Evolutionary conservation across 2,888 invertebrate species (phyloP).

Genomic region (Luperina nickerlii): DNA sequence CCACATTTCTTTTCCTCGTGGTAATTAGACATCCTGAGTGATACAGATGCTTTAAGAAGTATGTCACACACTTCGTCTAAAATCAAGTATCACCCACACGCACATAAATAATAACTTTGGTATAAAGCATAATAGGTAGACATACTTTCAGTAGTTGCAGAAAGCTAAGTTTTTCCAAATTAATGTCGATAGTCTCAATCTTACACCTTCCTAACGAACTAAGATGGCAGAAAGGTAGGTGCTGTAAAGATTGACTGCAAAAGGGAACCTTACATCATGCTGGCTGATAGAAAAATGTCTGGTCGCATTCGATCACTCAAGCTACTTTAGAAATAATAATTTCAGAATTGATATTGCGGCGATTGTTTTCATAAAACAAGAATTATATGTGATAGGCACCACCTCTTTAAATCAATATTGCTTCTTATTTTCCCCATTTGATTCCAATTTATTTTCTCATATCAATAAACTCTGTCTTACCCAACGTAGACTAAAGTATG

Average conservation of each 20-base stretch:
- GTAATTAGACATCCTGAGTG: constrained; percentile 1
- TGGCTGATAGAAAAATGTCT: background rate
- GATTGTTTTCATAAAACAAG: background rate
- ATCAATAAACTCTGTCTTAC: background rate
- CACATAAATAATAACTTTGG: background rate
- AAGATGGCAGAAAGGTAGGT: background rate
- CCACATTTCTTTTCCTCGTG: constrained; percentile 26
- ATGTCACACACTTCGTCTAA: background rate
- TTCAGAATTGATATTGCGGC: background rate
- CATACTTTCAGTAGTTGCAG: background rate
- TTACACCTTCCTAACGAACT: background rate
- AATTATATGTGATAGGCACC: background rate
- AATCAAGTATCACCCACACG: constrained; percentile 7
- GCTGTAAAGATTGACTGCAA: background rate
- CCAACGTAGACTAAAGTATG: background rate
- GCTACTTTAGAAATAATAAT: background rate
- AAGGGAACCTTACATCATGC: background rate
- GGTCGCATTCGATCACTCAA: background rate
- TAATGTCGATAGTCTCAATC: background rate
- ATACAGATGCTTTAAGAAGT: constrained; percentile 18
- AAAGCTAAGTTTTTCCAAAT: background rate
- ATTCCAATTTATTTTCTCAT: background rate
- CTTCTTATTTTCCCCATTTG: background rate
- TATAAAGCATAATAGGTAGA: background rate
- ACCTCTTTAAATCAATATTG: background rate